These are phyloP conservation scores for Fragariocoptes setiger DNA, from an alignment of 1,140 invertebrate species.

Conservation along the genomic window DNA sequence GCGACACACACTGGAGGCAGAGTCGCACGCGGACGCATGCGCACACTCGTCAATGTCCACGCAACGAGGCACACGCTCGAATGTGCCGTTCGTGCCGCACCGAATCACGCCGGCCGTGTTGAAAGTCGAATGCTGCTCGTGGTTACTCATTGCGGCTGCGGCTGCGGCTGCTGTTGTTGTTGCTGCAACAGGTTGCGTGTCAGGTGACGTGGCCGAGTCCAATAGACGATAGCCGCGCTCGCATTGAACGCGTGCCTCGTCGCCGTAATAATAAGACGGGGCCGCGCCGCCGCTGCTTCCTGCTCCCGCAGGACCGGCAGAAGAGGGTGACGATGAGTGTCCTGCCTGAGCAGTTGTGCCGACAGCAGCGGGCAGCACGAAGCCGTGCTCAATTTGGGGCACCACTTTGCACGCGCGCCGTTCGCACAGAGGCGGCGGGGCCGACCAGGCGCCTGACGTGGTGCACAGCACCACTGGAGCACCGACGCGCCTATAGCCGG, in stretches of 20 bases:
- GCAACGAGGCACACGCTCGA: conserved; percentile 48
- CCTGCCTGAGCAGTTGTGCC: not conserved
- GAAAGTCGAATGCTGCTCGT: not conserved
- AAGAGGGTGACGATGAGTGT: not conserved
- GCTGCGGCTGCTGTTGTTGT: not conserved
- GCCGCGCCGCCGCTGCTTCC: no score
- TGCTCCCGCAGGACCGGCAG: not conserved
- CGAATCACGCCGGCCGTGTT: conserved; percentile 30
- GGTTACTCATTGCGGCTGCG: not conserved
- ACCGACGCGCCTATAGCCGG: conserved; percentile 57
- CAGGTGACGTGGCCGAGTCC: no score
- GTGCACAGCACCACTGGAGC: conserved; percentile 67
- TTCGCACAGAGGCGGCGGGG: conserved; percentile 52
- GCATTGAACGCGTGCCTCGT: conserved; percentile 69
- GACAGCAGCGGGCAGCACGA: conserved; percentile 9
- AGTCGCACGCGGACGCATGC: conserved; percentile 45
- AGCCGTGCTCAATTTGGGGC: conserved; percentile 26
- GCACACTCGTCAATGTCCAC: conserved; percentile 71
- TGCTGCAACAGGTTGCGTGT: no score
- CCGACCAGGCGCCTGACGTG: conserved; percentile 85
- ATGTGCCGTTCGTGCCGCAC: conserved; percentile 51
- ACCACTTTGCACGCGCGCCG: conserved; percentile 44
- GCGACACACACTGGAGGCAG: conserved; percentile 57
- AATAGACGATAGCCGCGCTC: conserved; percentile 51
- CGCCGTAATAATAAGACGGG: conserved; percentile 42